These are phyloP conservation scores for Apteryx owenii DNA, from an alignment of 2,113 vertebrate genomes.

Conservation along the genomic window DNA sequence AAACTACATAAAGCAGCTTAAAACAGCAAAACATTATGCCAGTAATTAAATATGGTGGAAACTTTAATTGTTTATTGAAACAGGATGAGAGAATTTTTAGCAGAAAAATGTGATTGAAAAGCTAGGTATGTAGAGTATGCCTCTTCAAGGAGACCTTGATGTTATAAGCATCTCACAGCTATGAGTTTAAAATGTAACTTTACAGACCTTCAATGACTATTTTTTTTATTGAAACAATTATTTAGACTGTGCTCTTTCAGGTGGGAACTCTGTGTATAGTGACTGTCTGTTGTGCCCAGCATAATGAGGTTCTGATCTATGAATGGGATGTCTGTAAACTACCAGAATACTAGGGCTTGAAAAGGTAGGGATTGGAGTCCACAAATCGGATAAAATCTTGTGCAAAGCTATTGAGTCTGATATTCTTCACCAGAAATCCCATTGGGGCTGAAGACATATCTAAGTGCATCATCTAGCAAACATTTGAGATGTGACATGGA, in stretches of 20 bases:
- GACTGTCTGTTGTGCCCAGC: background rate
- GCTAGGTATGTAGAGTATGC: background rate
- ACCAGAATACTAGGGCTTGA: accelerated
- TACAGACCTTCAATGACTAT: background rate
- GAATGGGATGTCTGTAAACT: background rate
- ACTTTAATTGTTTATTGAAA: background rate
- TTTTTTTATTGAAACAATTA: background rate
- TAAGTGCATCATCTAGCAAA: background rate
- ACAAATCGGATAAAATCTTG: background rate
- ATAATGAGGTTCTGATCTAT: background rate
- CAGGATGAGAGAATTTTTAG: background rate
- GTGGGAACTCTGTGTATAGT: background rate
- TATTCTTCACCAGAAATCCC: background rate
- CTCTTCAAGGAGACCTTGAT: background rate
- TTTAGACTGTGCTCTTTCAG: background rate
- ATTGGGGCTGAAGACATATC: background rate
- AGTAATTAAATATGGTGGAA: background rate
- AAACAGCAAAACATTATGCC: background rate
- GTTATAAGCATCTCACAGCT: background rate
- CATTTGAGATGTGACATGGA: background rate
- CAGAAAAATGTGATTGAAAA: background rate
- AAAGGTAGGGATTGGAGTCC: background rate
- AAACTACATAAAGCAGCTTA: background rate
- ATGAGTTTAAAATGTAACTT: background rate
- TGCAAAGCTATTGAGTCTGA: background rate